Evolutionary conservation across 2,113 vertebrate species (phyloP).

Genomic region (Chroicocephalus ridibundus): DNA sequence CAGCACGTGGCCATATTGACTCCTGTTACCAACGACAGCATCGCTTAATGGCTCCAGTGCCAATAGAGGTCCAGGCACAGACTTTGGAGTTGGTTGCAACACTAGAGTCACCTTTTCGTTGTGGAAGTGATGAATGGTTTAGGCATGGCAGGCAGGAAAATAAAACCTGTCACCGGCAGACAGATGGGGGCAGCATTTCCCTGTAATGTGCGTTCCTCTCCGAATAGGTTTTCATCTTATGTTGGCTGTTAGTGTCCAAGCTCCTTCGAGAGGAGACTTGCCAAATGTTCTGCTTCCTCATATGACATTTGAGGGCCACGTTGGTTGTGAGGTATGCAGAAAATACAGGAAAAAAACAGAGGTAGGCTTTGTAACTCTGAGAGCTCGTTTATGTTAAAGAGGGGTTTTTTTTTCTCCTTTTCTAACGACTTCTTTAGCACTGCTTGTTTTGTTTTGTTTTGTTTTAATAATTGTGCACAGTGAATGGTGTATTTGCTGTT

Average conservation of each 20-base stretch:
- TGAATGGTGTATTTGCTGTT: neutral
- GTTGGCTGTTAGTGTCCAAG: neutral
- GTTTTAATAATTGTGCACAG: neutral
- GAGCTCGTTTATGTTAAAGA: neutral
- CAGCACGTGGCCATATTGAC: neutral
- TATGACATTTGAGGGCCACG: fast-evolving
- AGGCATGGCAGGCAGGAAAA: neutral
- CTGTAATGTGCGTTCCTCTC: neutral
- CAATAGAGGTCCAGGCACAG: neutral
- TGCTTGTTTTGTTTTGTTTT: neutral
- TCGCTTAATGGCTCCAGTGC: neutral
- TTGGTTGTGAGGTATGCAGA: neutral
- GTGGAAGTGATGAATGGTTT: neutral
- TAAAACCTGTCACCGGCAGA: neutral
- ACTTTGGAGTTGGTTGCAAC: neutral
- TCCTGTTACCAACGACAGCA: neutral
- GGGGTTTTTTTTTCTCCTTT: neutral
- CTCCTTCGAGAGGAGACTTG: neutral
- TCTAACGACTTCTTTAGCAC: neutral
- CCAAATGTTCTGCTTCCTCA: neutral
- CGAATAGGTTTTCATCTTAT: neutral
- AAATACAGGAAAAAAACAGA: neutral
- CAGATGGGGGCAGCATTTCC: conserved; percentile 50
- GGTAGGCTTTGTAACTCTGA: neutral
- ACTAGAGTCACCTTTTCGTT: neutral